Evolutionary conservation across 2,113 vertebrate species (phyloP).

Genomic region (Tretioscincus oriximinensis): DNA sequence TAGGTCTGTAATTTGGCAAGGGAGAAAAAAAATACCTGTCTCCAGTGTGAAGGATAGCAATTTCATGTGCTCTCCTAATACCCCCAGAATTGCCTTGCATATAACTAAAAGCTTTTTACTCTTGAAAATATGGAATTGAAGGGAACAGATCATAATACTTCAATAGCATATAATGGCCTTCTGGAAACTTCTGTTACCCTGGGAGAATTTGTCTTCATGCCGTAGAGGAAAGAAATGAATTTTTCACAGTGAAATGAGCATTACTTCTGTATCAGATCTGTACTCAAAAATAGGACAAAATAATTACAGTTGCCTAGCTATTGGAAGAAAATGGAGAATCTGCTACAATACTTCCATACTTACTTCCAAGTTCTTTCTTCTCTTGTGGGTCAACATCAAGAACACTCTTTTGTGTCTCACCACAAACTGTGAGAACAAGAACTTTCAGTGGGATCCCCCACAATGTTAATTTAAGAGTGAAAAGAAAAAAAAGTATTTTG

Average conservation of each 20-base stretch:
- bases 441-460: no score
- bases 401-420: no score
- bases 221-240: conserved; percentile 32
- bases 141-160: conserved; percentile 42
- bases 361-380: not conserved
- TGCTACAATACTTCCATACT: not conserved
- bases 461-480: no score
- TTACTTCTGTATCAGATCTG: conserved; percentile 8
- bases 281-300: not conserved
- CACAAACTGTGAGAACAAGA: not conserved
- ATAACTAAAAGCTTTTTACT: conserved; percentile 64
- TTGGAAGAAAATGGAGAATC: not conserved
- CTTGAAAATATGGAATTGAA: conserved; percentile 39
- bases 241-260: conserved; percentile 26
- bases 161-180: conserved; percentile 45
- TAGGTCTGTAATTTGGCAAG: conserved; percentile 43
- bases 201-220: conserved; percentile 15
- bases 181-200: conserved; percentile 37
- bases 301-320: conserved; percentile 1
- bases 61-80: conserved; percentile 51
- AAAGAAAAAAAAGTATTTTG: no score
- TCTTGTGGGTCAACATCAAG: not conserved
- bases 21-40: not conserved
- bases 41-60: conserved; percentile 35
- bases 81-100: conserved; percentile 21